Base-by-base conservation (phyloP, 1,140 invertebrate species). In the Eupeodes corollae region DNA sequence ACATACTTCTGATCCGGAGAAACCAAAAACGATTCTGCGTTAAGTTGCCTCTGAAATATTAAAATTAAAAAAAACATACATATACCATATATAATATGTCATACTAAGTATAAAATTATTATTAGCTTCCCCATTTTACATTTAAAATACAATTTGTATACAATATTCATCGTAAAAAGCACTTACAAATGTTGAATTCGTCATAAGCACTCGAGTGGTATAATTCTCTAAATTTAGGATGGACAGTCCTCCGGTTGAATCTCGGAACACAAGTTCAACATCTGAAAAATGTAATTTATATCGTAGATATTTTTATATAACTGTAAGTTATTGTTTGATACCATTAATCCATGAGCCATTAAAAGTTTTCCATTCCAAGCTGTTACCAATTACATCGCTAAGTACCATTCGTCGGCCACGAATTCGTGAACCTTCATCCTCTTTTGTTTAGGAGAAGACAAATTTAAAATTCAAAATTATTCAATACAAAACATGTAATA, bases 311-410 rank as follows among this genome's bases (percentile, higher is more conserved):
- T n/a, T n/a, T n/a, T n/a, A n/a, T n/a, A n/a, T n/a, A n/a, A n/a
- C n/a, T n/a, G n/a, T n/a, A n/a, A n/a, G n/a, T n/a, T n/a, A 26
- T 26, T 26, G 21, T 26, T 11, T 56, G 73, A 69, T 68, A 89
- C 86, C 85, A 73, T 82, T 80, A 43, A 86, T 77, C 86, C 86
- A 89, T 18, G 82, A 80, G 16, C 83, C 84, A 59, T 88, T 88
- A 59, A 86, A 86, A 1, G 74, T 73, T 44, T 70, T 72, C 48
- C 75, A 73, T 52, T 76, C 75, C 55, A 83, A 78, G 47, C 76
- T 73, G 49, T 76, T 74, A 14, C 74, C 67, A 10, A 83, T 73
- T 26, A 87, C 75, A 50, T 87, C 79, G 33, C 78, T 74, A 45
- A 86, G 67, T 5, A 75, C 73, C 30, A 85, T 75, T 52, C 83